Evolutionary conservation across 2,113 vertebrate species (phyloP), one percentile per base, ranked within the genome.

Genomic region (Engystomops pustulosus): DNA sequence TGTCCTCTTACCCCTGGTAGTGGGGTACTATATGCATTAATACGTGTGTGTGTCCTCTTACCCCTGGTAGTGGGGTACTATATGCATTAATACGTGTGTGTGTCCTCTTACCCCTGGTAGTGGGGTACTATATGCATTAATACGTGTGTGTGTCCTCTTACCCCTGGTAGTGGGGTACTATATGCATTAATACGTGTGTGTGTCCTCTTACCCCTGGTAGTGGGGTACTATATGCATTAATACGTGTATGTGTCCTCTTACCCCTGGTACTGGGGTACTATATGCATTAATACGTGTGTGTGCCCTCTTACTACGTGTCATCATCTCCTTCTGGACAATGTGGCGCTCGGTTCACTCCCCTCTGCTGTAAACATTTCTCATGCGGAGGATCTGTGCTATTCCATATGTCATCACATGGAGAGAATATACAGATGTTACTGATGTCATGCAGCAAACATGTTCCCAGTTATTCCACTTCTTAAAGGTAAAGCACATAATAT

Each of bases 371-470:
- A 51, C 55, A 18, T 55, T 79, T 25, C 27, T 58, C 15, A n/a
- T 65, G 53, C 36, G 8, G 12, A 44, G 36, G 53, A 47, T 69
- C n/a, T 49, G 44, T 65, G 36, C 36, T 23, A 47, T 69, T 49
- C 62, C 79, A 69, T 51, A 80, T 80, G 60, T 80, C 62, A 80
- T 18, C 25, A n/a, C 47, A 20, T 69, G 17, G 27, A 80, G 79
- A 80, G 44, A 25, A 80, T 69, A 69, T 69, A 80, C 79, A 69
- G 62, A 80, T 80, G 79, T 69, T 80, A 67, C 79, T 69, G 79
- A 69, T 80, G 79, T 80, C 78, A 74, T 74, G 32, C 71, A 10
- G 12, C 44, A 20, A 51, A 74, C 17, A 74, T 51, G 25, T 32
- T 74, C 44, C 44, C 34, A 74, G 25, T 67, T 20, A 67, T 67